Base-by-base conservation (phyloP, 92 coral and sea anemone genomes). In the Micromussa lordhowensis region DNA sequence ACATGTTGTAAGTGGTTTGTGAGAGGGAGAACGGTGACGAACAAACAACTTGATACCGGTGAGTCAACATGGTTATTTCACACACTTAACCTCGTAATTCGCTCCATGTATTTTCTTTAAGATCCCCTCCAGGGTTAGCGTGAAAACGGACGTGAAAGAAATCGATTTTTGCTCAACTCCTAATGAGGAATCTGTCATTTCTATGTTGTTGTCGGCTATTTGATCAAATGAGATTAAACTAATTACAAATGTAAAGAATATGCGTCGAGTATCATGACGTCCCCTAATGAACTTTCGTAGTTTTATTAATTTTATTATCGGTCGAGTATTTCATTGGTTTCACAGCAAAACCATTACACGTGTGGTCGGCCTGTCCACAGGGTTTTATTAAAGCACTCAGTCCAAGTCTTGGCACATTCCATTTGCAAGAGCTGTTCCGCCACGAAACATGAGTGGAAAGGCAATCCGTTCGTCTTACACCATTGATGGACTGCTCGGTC, bases 301-400 rank as follows among this genome's bases (percentile, higher is more conserved):
- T 87, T 94, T 94, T 94, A 94, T 95, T 95, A 95, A 95, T 93
- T 95, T 95, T 88, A 95, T 95, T 95, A 95, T 92, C 98, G 82
- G 91, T 82, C 88, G 59, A 85, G 85, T 72, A 53, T 76, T 91
- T 82, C 84, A 91, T 93, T 94, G 93, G 91, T 83, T 85, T 88
- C 66, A 57, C 85, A 83, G 89, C 96, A 92, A 91, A 85, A 73
- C 84, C 81, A 82, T 79, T 83, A 44, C 96, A 90, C 93, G 92
- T 92, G 96, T 88, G 89, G 79, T 85, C 72, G 58, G 69, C 35
- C 69, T 79, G 89, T 76, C 82, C 49, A 35, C 85, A 38, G 79
- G 88, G 79, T 87, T 82, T 90, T 90, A 92, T 92, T 92, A 92
- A 92, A 77, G 78, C 78, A 78, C 78, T 80, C 51, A 44, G 51